Percentiles rank a stretch among this genome's conserved stretches.
phyloP scores from a whole-genome alignment of 2,113 vertebrate genomes.

The Ictalurus punctatus region DNA sequence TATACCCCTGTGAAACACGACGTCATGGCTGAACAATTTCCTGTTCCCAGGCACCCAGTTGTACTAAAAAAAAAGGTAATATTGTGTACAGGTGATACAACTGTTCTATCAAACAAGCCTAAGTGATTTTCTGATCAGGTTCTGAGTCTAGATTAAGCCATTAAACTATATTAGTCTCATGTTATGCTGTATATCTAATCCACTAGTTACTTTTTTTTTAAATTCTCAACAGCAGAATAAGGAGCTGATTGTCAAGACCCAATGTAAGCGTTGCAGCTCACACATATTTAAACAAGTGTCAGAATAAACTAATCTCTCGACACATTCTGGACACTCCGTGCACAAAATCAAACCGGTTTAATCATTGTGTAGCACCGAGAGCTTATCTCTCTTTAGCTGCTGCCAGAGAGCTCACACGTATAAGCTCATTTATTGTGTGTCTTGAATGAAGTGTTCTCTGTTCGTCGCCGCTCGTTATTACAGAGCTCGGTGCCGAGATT shows the following conservation, averaged over 20 bases:
- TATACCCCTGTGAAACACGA: too few species aligned
- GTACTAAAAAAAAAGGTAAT: background rate
- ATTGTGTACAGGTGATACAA: background rate
- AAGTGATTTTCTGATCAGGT: background rate
- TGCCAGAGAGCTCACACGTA: background rate
- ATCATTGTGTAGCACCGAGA: background rate
- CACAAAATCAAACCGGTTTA: background rate
- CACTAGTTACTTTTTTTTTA: background rate
- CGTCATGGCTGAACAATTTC: too few species aligned
- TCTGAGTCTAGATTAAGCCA: background rate
- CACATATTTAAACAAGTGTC: conserved; percentile 35
- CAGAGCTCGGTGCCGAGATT: conserved; percentile 28
- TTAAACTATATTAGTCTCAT: background rate
- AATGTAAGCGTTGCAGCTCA: conserved; percentile 26
- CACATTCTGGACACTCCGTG: background rate
- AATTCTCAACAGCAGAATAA: background rate
- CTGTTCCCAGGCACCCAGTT: too few species aligned
- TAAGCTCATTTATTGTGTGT: background rate
- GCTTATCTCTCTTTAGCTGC: background rate
- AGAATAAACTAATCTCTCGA: conserved; percentile 20
- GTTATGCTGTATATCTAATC: background rate
- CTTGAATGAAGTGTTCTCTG: conserved; percentile 15
- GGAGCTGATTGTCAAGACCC: background rate
- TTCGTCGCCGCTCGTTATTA: conserved; percentile 25
- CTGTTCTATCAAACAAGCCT: background rate